These are phyloP conservation scores for Mesocentrotus franciscanus DNA, from an alignment of 53 echinoderm and acorn worm species.

Conservation along the genomic window DNA sequence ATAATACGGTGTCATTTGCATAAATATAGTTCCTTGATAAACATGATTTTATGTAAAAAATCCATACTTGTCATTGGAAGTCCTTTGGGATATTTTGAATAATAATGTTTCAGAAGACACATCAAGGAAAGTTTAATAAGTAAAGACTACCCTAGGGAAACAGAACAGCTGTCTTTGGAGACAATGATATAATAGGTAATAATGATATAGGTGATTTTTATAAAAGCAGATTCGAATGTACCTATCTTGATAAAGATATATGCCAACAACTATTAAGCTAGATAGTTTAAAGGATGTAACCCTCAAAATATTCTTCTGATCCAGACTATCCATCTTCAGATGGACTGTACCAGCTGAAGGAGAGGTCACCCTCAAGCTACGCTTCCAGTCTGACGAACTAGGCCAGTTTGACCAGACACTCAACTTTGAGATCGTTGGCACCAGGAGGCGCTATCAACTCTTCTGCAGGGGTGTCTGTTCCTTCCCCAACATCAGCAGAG, in stretches of 20 bases:
- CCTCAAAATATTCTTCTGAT: neutral
- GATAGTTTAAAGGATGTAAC: neutral
- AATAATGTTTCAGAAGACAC: too few species aligned
- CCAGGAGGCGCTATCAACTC: constrained; percentile 94
- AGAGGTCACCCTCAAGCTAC: constrained; percentile 84
- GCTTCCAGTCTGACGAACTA: constrained; percentile 97
- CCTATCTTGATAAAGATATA: too few species aligned
- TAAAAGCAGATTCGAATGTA: too few species aligned
- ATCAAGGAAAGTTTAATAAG: too few species aligned
- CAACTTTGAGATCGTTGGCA: constrained; percentile 97
- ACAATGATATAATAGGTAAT: too few species aligned
- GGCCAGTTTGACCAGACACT: constrained; percentile 99
- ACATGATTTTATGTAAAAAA: neutral
- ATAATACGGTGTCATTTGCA: too few species aligned
- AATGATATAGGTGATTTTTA: too few species aligned
- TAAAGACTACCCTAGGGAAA: too few species aligned
- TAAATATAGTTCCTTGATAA: neutral
- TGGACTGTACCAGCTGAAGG: constrained; percentile 90
- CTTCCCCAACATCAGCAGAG: constrained; percentile 97
- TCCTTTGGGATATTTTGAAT: too few species aligned
- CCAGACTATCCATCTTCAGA: constrained; percentile 88
- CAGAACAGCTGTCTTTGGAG: too few species aligned
- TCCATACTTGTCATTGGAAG: too few species aligned
- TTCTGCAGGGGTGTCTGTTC: constrained; percentile 95
- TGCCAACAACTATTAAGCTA: too few species aligned